Evolutionary conservation across 2,113 vertebrate species (phyloP).

Genomic region (Melanerpes aurifrons): DNA sequence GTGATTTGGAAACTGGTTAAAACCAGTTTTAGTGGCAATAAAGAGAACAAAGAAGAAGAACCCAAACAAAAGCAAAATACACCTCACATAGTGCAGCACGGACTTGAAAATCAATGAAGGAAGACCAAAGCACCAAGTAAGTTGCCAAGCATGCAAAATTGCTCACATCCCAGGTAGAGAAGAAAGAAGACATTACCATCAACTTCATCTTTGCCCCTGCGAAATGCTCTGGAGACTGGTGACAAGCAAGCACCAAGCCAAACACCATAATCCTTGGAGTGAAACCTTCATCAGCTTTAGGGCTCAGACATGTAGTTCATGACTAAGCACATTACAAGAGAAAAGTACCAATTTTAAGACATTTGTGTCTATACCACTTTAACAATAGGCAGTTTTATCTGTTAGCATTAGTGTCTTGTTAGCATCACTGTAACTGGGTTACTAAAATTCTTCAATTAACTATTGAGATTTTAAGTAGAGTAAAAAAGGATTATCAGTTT

Average conservation of each 20-base stretch:
- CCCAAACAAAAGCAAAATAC: neutral
- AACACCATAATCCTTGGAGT: neutral
- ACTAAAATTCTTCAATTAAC: neutral
- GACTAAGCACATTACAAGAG: neutral
- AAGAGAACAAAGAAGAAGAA: neutral
- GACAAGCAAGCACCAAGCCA: too few species aligned
- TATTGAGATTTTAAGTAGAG: neutral
- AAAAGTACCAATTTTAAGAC: neutral
- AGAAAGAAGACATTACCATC: neutral
- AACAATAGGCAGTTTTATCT: neutral
- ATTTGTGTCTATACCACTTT: neutral
- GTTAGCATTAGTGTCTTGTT: neutral
- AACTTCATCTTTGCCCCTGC: neutral
- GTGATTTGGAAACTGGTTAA: neutral
- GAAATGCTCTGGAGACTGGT: neutral
- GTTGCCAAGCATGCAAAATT: neutral
- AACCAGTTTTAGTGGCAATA: neutral
- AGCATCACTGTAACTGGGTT: neutral
- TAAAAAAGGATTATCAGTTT: neutral
- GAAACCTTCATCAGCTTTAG: neutral
- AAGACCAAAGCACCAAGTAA: neutral
- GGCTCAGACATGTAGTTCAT: neutral
- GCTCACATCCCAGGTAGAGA: neutral
- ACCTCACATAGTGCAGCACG: neutral
- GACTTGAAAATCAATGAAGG: neutral